Evolutionary conservation across 2,888 invertebrate genomes (phyloP), one percentile per base, ranked within the genome.

Genomic region (Pseudolycoriella hygida): DNA sequence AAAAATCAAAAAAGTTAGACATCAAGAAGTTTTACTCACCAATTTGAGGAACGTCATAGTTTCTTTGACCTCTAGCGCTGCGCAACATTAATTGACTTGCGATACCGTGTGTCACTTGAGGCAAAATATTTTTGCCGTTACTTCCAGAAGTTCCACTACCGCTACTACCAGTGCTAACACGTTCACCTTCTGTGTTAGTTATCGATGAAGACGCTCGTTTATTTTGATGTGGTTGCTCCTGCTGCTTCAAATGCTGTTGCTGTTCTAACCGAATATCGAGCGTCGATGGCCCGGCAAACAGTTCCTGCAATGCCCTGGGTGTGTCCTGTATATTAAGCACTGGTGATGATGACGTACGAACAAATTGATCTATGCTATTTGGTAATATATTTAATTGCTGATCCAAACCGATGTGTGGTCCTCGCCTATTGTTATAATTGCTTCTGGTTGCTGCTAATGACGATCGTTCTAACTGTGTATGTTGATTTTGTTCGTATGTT

Each of bases 1-100:
- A n/a, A n/a, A n/a, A n/a, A n/a, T n/a, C n/a, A n/a, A n/a, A n/a
- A n/a, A n/a, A n/a, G n/a, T n/a, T n/a, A n/a, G n/a, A 25, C 25
- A 25, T 25, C 25, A 8, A 25, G 8, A 25, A 25, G 25, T 8
- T 25, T 8, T 25, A 72, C 76, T 74, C 59, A 86, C 86, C 85
- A 60, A 86, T 85, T 70, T 84, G 85, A 54, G 86, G 86, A 52
- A 86, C 85, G 67, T 86, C 86, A 66, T 85, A 86, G 57, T 79
- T 77, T 56, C 81, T 71, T 60, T 76, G 77, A 52, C 80, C 79
- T 54, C 85, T 74, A 49, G 81, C 74, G 48, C 81, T 77, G 55
- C 83, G 73, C 58, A 82, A 67, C 80, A 86, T 81, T 67, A 84
- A 73, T 64, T 84, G 84, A 58, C 75, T 79, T 43, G 78, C 78